These are phyloP conservation scores for Clepsis dumicolana DNA, from an alignment of 2,888 invertebrate genomes.

Conservation along the genomic window DNA sequence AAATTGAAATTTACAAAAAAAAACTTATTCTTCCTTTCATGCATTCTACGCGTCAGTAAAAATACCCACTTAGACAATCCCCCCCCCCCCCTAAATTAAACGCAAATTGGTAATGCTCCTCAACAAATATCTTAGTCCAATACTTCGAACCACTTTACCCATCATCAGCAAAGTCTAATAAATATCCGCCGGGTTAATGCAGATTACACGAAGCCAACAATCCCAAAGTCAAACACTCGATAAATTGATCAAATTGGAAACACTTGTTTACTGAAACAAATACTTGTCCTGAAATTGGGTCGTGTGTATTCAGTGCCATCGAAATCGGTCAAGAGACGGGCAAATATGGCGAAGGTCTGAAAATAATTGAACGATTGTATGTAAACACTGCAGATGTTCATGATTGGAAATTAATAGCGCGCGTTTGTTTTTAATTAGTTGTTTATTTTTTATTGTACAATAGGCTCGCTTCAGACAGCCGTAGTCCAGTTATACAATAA, in stretches of 20 bases:
- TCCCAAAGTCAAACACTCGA: conserved; percentile 20
- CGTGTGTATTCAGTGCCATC: conserved; percentile 10
- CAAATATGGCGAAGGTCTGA: conserved; percentile 6
- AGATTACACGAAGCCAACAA: conserved; percentile 1
- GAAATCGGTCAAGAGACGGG: conserved; percentile 20
- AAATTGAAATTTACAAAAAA: no score
- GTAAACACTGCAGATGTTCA: neutral
- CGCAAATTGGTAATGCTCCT: no score
- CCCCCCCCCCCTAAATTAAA: no score
- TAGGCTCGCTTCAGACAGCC: no score
- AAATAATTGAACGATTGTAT: conserved; percentile 9
- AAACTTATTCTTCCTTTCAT: no score
- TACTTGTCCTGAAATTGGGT: conserved; percentile 32
- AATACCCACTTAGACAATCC: no score
- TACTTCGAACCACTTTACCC: neutral
- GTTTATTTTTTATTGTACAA: neutral
- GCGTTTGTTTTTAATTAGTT: neutral
- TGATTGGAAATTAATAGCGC: neutral
- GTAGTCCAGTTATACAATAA: no score
- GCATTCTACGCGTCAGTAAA: no score
- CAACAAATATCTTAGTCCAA: neutral
- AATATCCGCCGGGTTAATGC: neutral
- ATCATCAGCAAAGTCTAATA: neutral
- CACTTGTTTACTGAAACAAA: conserved; percentile 33
- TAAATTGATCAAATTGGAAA: conserved; percentile 34